Evolutionary conservation across 2,113 vertebrate genomes (phyloP).

Genomic region (Cathartes aura): DNA sequence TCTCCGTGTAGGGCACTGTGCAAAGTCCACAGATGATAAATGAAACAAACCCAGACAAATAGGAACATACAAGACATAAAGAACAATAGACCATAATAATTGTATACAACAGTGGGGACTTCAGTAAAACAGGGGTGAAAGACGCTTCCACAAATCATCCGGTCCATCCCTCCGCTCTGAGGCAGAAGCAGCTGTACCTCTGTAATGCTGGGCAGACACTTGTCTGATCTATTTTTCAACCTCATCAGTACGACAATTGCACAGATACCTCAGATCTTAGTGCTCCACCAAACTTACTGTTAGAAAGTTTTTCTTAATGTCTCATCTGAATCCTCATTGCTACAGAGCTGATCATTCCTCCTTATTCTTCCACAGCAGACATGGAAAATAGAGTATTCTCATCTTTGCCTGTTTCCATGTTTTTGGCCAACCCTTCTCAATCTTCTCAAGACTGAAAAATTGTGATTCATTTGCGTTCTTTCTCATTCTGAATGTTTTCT

Average conservation of each 20-base stretch:
- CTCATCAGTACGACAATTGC: not conserved
- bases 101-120: not conserved
- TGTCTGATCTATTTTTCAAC: not conserved
- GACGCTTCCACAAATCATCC: not conserved
- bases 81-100: not conserved
- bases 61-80: not conserved
- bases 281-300: not conserved
- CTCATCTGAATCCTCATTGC: not conserved
- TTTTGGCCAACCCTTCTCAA: not conserved
- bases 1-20: not conserved
- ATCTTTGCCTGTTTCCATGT: not conserved
- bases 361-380: not conserved
- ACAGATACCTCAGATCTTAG: not conserved
- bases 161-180: rapidly evolving
- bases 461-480: not conserved
- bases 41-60: not conserved
- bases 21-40: not conserved
- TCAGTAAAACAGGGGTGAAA: not conserved
- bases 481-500: not conserved
- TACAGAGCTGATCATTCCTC: not conserved
- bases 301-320: not conserved
- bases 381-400: not conserved
- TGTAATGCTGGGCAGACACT: not conserved
- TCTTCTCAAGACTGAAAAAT: not conserved
- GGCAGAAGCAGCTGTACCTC: not conserved